Base-by-base conservation (phyloP, 2,797 vertebrate species). In the Falco biarmicus region DNA sequence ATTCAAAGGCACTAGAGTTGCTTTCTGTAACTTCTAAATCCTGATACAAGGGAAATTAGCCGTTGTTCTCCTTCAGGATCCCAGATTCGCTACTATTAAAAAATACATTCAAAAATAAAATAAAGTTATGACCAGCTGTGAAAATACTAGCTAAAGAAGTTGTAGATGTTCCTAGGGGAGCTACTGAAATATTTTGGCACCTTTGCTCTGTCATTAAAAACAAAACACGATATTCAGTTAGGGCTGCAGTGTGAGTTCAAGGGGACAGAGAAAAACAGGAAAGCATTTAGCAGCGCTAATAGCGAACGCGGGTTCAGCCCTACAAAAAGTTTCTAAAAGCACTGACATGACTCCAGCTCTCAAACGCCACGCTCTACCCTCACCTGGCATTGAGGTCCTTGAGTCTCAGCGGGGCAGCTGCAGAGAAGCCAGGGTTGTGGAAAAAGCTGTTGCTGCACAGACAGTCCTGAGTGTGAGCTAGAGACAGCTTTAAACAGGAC, bases 161-260 rank as follows among this genome's bases (percentile, higher is more conserved):
- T 96, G 91, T 93, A 96, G 94, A 95, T 96, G 89, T 95, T 96
- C 95, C 90, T 60, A 43, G 50, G 95, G 93, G 95, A 95, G 92
- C 96, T 96, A 95, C 96, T 95, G 95, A 95, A 95, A 96, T 96
- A 93, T 94, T 95, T 94, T 97, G 96, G 92, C 94, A 96, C 87
- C 60, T 97, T 96, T 87, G 43, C 87, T 94, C 64, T 90, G 66
- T 93, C 93, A 87, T 96, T 95, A 95, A 90, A 96, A 92, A 57
- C 85, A 95, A 91, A 96, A 92, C 47, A 87, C 0, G 11, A 71
- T 78, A 37, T 47, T 80, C 2, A 0, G 64, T 87, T 93, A 81
- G 75, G 65, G 85, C 82, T 95, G 91, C 79, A 81, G 50, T 25
- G 54, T 59, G 83, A 95, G 83, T 95, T 95, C 89, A 95, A 93